Conservation (phyloP, 2,888 invertebrate species). For the Empis livida region DNA sequence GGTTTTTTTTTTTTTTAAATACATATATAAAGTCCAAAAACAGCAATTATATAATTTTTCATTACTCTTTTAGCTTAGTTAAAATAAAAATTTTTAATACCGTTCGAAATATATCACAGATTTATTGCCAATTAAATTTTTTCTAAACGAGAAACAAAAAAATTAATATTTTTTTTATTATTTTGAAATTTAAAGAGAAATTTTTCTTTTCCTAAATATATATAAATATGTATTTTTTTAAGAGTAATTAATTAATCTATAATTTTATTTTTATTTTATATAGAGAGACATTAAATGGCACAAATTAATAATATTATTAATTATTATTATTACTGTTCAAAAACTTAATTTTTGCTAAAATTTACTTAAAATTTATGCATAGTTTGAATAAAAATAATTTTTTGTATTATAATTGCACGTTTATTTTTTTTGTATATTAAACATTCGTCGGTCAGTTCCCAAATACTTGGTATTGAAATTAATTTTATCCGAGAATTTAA, state of each 20-base stretch:
- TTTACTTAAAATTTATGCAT: too few species aligned
- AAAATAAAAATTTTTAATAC: slow-evolving; percentile 1
- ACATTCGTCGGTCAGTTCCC: too few species aligned
- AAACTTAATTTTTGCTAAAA: too few species aligned
- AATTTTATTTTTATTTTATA: neutral
- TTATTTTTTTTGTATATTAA: too few species aligned
- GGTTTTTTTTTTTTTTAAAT: neutral
- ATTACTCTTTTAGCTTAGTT: neutral
- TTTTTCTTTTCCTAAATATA: neutral
- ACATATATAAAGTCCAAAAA: neutral
- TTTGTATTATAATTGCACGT: too few species aligned
- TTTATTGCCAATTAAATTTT: slow-evolving; percentile 7
- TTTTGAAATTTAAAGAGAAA: neutral
- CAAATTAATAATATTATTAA: neutral
- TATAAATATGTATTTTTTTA: neutral
- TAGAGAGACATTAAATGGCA: neutral
- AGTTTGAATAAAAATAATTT: too few species aligned
- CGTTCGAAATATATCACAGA: slow-evolving; percentile 8
- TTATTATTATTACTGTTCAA: too few species aligned
- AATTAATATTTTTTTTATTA: slow-evolving; percentile 2
- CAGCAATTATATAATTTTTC: neutral
- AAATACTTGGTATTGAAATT: too few species aligned
- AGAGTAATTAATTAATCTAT: neutral
- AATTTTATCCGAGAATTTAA: too few species aligned
- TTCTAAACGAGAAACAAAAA: neutral